Evolutionary conservation across 2,113 vertebrate genomes (phyloP).

Genomic region (Crotalus tigris): DNA sequence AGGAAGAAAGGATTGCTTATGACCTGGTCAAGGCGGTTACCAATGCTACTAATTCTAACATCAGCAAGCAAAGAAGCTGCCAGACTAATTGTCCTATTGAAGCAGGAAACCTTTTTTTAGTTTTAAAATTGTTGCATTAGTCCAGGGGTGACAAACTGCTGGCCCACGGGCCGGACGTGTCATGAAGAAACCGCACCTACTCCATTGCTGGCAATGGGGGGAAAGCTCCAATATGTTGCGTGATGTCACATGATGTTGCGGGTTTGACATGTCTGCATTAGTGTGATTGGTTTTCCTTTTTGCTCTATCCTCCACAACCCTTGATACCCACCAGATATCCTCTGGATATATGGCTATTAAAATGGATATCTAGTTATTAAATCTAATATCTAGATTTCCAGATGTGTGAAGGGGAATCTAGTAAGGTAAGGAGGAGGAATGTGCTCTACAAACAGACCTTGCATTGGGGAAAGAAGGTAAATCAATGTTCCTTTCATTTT

Average conservation of each 20-base stretch:
- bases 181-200: too few relatives aligned
- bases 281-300: background rate
- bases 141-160: too few relatives aligned
- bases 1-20: background rate
- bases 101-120: background rate
- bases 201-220: too few relatives aligned
- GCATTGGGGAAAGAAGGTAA: background rate
- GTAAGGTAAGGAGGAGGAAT: background rate
- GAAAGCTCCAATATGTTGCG: too few relatives aligned
- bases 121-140: background rate
- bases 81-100: background rate
- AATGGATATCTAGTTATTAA: background rate
- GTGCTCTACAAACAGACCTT: background rate
- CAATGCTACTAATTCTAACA: background rate
- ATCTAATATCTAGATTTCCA: background rate
- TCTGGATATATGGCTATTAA: background rate
- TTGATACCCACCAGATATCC: background rate
- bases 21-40: background rate
- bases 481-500: background rate
- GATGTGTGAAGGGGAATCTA: background rate
- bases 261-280: background rate
- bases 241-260: too few relatives aligned
- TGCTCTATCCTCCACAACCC: background rate
- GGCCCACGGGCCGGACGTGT: too few relatives aligned
- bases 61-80: background rate